Conservation (phyloP, 2,797 vertebrate species). For the Semaprochilodus insignis region DNA sequence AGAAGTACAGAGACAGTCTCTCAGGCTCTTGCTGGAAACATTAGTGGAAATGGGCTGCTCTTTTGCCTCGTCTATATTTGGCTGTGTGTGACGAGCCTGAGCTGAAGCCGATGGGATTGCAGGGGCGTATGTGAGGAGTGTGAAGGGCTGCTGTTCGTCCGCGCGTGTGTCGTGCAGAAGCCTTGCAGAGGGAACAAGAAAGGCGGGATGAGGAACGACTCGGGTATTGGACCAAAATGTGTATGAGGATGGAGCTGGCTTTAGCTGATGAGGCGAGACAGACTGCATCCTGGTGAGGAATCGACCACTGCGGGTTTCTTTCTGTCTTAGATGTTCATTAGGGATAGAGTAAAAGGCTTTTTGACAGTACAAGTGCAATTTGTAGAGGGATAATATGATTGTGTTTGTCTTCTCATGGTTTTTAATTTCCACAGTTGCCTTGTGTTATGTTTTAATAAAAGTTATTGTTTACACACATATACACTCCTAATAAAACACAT, state of each 20-base stretch:
- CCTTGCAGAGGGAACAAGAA: slow-evolving; percentile 1
- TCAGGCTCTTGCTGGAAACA: neutral
- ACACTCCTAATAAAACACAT: neutral
- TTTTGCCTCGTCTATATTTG: slow-evolving; percentile 24
- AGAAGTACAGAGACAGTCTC: neutral
- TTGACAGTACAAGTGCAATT: neutral
- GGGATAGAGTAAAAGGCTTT: neutral
- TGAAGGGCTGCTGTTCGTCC: slow-evolving; percentile 1
- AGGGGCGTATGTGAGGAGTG: slow-evolving; percentile 20
- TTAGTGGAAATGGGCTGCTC: slow-evolving; percentile 10
- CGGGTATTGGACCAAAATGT: slow-evolving; percentile 18
- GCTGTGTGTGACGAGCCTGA: slow-evolving; percentile 42
- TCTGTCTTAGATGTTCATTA: neutral
- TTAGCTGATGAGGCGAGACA: slow-evolving; percentile 18
- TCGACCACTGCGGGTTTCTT: neutral
- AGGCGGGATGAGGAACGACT: slow-evolving; percentile 8
- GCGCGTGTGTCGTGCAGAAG: slow-evolving; percentile 17
- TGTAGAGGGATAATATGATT: neutral
- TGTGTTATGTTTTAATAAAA: neutral
- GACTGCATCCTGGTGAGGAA: slow-evolving; percentile 47
- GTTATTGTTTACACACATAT: neutral
- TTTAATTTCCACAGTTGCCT: neutral
- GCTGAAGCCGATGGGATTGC: slow-evolving; percentile 48
- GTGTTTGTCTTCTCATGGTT: neutral
- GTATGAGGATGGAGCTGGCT: slow-evolving; percentile 37